Percentiles rank a stretch among this genome's conserved stretches.
Evolutionary conservation across 1,140 invertebrate species (phyloP).

Genomic region (Linepithema humile): DNA sequence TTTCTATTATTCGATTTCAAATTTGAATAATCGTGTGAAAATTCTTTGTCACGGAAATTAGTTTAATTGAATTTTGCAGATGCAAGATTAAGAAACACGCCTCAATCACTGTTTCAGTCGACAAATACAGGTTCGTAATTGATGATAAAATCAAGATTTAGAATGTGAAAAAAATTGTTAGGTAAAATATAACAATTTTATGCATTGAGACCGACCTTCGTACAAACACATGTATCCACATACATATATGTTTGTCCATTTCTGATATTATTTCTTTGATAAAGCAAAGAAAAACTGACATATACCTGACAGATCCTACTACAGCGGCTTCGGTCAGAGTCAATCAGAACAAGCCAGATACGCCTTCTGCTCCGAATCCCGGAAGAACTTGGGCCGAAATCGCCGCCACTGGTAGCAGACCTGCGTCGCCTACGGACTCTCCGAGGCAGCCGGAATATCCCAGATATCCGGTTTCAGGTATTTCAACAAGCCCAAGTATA

Average conservation of each 20-base stretch:
- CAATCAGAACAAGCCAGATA: background rate
- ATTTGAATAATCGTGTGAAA: background rate
- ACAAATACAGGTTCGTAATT: background rate
- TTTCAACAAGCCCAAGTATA: no score
- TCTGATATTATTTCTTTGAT: background rate
- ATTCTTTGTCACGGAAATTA: background rate
- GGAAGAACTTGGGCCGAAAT: constrained; percentile 76
- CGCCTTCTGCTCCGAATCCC: constrained; percentile 1
- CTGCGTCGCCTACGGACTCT: constrained; percentile 68
- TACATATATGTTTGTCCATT: background rate
- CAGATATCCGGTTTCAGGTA: constrained; percentile 30
- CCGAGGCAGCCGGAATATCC: constrained; percentile 55
- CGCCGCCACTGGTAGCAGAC: constrained; percentile 63
- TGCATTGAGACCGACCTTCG: constrained; percentile 37
- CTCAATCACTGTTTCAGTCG: background rate
- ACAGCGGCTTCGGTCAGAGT: background rate
- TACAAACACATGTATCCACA: no score
- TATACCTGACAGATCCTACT: background rate
- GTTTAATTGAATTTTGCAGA: background rate
- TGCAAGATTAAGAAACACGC: background rate
- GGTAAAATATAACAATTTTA: background rate
- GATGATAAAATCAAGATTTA: background rate
- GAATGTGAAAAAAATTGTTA: background rate
- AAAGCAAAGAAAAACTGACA: background rate
- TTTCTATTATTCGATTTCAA: background rate